Percentiles rank a stretch among this genome's conserved stretches.
phyloP scores from a whole-genome alignment of 64 coral and sea anemone species.

The Porites lutea region DNA sequence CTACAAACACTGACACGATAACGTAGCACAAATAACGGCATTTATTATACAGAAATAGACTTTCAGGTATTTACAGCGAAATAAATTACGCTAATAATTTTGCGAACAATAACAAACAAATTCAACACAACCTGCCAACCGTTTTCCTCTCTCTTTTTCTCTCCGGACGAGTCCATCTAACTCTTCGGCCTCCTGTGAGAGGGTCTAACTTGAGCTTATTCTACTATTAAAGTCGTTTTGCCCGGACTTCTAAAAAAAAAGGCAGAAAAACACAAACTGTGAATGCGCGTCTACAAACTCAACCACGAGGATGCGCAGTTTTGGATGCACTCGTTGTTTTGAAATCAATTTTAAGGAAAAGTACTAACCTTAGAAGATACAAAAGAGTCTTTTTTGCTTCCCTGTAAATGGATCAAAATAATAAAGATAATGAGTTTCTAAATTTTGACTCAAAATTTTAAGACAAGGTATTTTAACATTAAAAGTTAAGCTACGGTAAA shows the following conservation, averaged over 20 bases:
- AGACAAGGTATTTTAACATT: too few relatives aligned
- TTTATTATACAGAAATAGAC: slow-evolving; percentile 10
- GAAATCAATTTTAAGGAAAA: neutral
- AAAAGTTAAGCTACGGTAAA: too few relatives aligned
- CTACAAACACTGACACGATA: neutral
- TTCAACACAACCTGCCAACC: neutral
- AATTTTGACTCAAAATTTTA: too few relatives aligned
- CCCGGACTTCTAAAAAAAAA: neutral
- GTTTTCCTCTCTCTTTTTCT: neutral
- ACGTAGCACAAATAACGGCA: neutral
- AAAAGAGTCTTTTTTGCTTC: slow-evolving; percentile 35
- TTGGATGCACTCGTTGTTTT: neutral
- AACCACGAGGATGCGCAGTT: neutral
- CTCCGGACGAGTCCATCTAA: neutral
- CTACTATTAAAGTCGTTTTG: neutral
- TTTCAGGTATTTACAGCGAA: neutral
- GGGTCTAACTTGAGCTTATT: neutral
- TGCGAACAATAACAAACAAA: neutral
- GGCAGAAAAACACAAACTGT: too few relatives aligned
- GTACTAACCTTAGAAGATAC: slow-evolving; percentile 28
- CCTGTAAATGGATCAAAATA: slow-evolving; percentile 5
- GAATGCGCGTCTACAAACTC: too few relatives aligned
- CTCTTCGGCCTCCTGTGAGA: neutral
- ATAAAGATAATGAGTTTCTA: neutral
- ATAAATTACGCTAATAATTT: neutral